These are phyloP conservation scores for Hartigia nigra DNA, from an alignment of 2,888 invertebrate genomes.

Conservation along the genomic window DNA sequence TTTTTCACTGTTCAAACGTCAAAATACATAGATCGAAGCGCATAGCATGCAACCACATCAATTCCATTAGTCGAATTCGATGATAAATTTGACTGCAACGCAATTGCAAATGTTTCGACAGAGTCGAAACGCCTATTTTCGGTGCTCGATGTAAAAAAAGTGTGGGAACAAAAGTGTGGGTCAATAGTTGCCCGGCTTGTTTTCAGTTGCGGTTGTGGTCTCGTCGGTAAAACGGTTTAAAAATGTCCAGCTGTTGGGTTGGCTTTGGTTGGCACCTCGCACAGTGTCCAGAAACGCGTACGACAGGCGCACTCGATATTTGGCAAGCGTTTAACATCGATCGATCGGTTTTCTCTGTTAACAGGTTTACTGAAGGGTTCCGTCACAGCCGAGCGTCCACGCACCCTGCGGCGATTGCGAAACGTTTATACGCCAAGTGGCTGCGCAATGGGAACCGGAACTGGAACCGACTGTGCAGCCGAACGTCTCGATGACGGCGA, in stretches of 20 bases:
- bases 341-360: constrained; percentile 46
- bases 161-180: neutral
- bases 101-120: neutral
- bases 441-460: constrained; percentile 59
- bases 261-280: neutral
- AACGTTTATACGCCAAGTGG: constrained; percentile 73
- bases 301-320: neutral
- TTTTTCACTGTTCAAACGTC: neutral
- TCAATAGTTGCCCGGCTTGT: neutral
- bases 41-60: neutral
- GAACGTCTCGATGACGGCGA: constrained; percentile 61
- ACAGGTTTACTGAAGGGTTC: constrained; percentile 87
- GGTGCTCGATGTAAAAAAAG: neutral
- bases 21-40: neutral
- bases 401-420: constrained; percentile 79
- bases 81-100: neutral
- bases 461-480: constrained; percentile 65
- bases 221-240: neutral
- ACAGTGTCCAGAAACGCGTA: neutral
- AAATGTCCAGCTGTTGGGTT: neutral
- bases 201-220: neutral
- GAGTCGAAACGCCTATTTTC: neutral
- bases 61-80: neutral
- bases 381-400: constrained; percentile 79
- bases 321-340: constrained; percentile 1